Evolutionary conservation across 2,888 invertebrate genomes (phyloP), one percentile per base, ranked within the genome.

Genomic region (Tromatobia lineatoria): DNA sequence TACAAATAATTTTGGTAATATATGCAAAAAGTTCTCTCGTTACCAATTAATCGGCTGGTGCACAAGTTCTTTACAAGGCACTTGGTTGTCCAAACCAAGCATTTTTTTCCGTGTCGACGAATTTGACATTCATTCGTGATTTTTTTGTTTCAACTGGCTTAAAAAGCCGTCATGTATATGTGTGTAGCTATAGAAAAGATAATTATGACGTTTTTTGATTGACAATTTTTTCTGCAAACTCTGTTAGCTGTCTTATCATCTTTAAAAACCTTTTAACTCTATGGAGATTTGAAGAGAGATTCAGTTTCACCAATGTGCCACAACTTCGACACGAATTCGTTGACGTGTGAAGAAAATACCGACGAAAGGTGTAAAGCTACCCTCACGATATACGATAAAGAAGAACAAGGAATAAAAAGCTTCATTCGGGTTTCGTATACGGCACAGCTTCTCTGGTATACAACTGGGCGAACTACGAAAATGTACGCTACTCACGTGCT

Each of bases 401-500:
- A 38, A 64, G 64, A 61, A 61, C 38, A 34, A 61, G 38, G 42
- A 38, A 38, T 18, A 70, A 47, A 67, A 47, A 61, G 59, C 61
- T 34, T 47, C 57, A 59, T 57, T 59, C 59, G 73, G 25, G n/a
- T 59, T 73, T 73, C 73, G 45, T 59, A 29, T 25, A 11, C 45
- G 23, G 45, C n/a, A 8, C 23, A 25, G 8, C 23, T 15, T 20
- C 42, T 73, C n/a, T 13, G 57, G 45, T 29, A 34, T 34, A 45
- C 13, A 47, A 42, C 42, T 18, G 59, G 34, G 47, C 34, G 20
- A 47, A 34, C 47, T 42, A 57, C 25, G 73, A 47, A 57, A 59
- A 73, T 59, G 59, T 73, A 73, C 57, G 73, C 73, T 73, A 23
- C 73, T 73, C 73, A 73, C 73, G 73, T 73, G 73, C 73, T 42